Conservation (phyloP, 1,140 invertebrate species). For the Hypothenemus hampei region DNA sequence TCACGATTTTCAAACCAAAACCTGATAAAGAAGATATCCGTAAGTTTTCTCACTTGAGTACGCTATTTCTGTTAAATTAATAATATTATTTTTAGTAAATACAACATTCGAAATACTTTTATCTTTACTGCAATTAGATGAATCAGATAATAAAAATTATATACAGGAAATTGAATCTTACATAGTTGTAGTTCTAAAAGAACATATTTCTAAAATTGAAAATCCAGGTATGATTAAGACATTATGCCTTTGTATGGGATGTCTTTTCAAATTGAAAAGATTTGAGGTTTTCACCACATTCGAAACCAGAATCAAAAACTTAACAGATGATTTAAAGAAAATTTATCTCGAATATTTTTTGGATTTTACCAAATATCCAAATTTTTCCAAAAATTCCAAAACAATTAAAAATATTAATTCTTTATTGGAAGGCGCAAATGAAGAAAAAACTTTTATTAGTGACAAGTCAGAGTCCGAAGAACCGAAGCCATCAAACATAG, state of each 20-base stretch:
- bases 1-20: slow-evolving; percentile 4
- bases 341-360: no score
- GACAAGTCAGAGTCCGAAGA: slow-evolving; percentile 13
- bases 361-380: no score
- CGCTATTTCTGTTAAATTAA: neutral
- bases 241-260: no score
- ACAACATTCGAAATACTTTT: slow-evolving; percentile 10
- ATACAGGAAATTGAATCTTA: neutral
- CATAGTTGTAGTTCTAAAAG: no score
- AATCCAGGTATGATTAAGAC: no score
- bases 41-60: slow-evolving; percentile 8
- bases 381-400: neutral
- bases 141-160: neutral
- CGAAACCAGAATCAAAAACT: no score
- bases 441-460: neutral
- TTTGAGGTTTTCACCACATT: no score
- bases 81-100: slow-evolving; percentile 10
- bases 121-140: neutral
- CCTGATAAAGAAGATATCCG: slow-evolving; percentile 5
- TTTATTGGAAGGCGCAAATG: slow-evolving; percentile 10
- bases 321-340: no score
- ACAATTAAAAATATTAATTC: slow-evolving; percentile 1
- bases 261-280: no score
- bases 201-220: neutral
- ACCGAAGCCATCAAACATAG: slow-evolving; percentile 4